Percentiles rank a stretch among this genome's conserved stretches.
These are phyloP conservation scores for Eptatretus atami DNA, from an alignment of 2,797 vertebrate species.

Conservation along the genomic window DNA sequence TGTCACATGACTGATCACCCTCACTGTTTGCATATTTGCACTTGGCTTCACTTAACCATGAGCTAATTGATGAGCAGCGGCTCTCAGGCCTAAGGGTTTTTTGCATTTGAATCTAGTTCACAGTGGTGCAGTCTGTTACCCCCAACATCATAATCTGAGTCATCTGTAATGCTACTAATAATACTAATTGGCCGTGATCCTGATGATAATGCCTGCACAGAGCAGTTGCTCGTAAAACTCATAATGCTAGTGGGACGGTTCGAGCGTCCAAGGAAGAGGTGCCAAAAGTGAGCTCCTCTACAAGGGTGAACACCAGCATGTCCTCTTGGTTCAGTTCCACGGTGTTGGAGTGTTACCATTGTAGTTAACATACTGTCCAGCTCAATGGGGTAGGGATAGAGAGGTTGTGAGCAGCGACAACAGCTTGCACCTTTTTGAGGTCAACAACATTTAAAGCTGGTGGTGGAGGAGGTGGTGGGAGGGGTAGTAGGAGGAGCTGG, in stretches of 20 bases:
- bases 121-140: conserved; percentile 12
- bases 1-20: conserved; percentile 24
- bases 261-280: conserved; percentile 12
- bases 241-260: conserved; percentile 40
- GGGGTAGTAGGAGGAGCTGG: no score
- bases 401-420: conserved; percentile 10
- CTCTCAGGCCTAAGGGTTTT: conserved; percentile 10
- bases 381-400: conserved; percentile 15
- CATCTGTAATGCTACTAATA: conserved; percentile 58
- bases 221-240: conserved; percentile 47
- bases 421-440: no score
- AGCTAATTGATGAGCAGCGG: conserved; percentile 42
- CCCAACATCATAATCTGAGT: conserved; percentile 19
- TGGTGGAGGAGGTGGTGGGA: no score
- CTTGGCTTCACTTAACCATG: conserved; percentile 39
- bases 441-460: no score
- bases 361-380: conserved; percentile 52
- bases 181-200: conserved; percentile 55
- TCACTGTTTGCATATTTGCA: conserved; percentile 19
- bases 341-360: conserved; percentile 66
- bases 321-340: conserved; percentile 67
- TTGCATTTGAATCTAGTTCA: no score
- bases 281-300: conserved; percentile 68
- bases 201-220: conserved; percentile 24
- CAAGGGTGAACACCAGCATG: conserved; percentile 73